Evolutionary conservation across 2,888 invertebrate species (phyloP), one percentile per base, ranked within the genome.

Genomic region (Pterostichus madidus): DNA sequence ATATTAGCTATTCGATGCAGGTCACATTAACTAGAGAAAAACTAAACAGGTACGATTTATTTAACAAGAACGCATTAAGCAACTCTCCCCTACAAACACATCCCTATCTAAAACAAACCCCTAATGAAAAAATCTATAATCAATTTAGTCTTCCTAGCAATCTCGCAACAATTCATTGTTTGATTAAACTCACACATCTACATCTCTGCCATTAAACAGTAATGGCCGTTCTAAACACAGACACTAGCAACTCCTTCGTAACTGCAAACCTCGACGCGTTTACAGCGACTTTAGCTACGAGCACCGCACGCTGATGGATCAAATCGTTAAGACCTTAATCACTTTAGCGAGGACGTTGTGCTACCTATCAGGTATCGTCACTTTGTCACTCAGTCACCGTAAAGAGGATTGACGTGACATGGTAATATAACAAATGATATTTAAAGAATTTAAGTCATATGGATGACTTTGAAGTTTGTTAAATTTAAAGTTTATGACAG

Each of bases 181-280:
- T 59, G 17, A 8, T 59, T 17, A 59, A 59, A 39, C 39, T 39
- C 39, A 39, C 24, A 24, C 59, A 59, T 59, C 59, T 59, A 24
- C 59, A 59, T 59, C 59, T 59, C 31, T 59, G 24, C 24, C 59
- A 59, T 59, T 59, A 59, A 59, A 59, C 59, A 24, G 59, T 59
- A 59, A 59, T 59, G 59, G 59, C 11, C 59, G 17, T 59, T 24
- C 59, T 24, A 59, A 59, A 59, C 31, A 59, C 59, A 17, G 31
- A 59, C 39, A 59, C 59, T 31, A 24, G 59, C 17, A 24, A 59
- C 59, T 59, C 53, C 8, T 17, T 1, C 31, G 24, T 8, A 59
- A 13, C 52, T 53, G 15, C n/a, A n/a, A n/a, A n/a, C n/a, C 52
- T 2, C 15, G 6, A 6, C 5, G 56, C n/a, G 24, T 24, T 3